These are phyloP conservation scores for Lithophane semibrunnea DNA, from an alignment of 2,888 invertebrate species.

Conservation along the genomic window DNA sequence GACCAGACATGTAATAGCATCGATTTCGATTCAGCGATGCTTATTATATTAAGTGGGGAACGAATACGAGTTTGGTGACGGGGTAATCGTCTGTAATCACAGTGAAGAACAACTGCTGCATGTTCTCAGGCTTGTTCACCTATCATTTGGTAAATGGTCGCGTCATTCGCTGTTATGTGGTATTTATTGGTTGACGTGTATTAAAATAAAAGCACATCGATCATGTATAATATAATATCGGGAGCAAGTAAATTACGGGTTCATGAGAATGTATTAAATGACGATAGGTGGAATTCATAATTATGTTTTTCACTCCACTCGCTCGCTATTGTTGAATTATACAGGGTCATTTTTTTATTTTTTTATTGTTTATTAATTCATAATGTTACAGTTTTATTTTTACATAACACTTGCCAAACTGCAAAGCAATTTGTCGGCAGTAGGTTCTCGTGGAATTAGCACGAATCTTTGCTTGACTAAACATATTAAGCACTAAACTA, in stretches of 20 bases:
- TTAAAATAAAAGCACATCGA: slow-evolving; percentile 62
- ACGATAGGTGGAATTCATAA: not conserved
- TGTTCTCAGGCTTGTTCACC: slow-evolving; percentile 69
- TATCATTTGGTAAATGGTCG: slow-evolving; percentile 73
- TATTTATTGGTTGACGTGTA: slow-evolving; percentile 62
- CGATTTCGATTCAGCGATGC: slow-evolving; percentile 88
- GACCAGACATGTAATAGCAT: slow-evolving; percentile 88
- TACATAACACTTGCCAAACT: no score
- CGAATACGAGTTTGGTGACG: slow-evolving; percentile 87
- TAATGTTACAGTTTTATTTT: no score
- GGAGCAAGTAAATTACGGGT: slow-evolving; percentile 29
- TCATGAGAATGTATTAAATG: slow-evolving; percentile 28
- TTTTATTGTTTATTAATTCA: no score
- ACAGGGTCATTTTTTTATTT: no score
- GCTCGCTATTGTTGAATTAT: no score
- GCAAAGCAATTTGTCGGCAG: no score
- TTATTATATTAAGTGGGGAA: slow-evolving; percentile 90
- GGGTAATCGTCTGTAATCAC: slow-evolving; percentile 88
- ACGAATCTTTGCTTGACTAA: no score
- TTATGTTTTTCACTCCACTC: not conserved
- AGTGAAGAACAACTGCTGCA: slow-evolving; percentile 72
- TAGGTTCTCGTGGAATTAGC: no score
- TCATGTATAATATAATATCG: slow-evolving; percentile 48
- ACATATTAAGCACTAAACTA: no score
- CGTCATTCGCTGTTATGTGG: slow-evolving; percentile 71